These are phyloP conservation scores for Alauda arvensis DNA, from an alignment of 2,797 vertebrate species.

Conservation along the genomic window DNA sequence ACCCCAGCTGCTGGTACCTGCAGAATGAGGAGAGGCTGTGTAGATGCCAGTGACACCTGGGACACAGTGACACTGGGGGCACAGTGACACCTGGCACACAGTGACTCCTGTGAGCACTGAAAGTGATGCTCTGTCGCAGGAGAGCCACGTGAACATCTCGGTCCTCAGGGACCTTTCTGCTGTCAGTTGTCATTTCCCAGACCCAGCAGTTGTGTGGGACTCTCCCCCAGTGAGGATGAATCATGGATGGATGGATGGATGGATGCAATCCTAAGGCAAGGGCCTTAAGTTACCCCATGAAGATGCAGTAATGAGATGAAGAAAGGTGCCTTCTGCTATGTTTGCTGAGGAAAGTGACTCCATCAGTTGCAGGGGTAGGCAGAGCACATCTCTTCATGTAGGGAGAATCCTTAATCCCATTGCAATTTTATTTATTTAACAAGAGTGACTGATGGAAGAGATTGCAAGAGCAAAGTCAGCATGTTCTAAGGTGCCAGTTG, in stretches of 20 bases:
- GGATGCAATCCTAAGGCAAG: not conserved
- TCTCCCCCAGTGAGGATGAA: not conserved
- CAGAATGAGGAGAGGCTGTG: not conserved
- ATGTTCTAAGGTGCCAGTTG: not conserved
- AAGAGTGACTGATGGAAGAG: not conserved
- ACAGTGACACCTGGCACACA: not conserved
- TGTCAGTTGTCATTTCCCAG: not conserved
- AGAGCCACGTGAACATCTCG: not conserved
- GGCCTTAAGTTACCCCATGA: not conserved
- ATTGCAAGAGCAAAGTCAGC: not conserved
- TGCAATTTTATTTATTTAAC: not conserved
- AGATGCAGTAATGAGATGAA: constrained; percentile 19
- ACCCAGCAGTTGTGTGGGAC: not conserved
- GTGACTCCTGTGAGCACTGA: not conserved
- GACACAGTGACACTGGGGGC: not conserved
- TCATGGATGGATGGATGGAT: not conserved
- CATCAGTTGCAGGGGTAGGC: not conserved
- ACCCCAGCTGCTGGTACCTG: not conserved
- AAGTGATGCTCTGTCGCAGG: fast-evolving
- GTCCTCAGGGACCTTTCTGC: not conserved
- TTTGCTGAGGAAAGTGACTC: constrained; percentile 4
- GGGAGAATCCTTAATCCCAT: constrained; percentile 10
- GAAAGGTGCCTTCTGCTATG: constrained; percentile 56
- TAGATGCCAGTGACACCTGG: not conserved
- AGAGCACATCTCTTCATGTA: not conserved